Conservation (phyloP, 2,888 invertebrate species). For the Luperina nickerlii region DNA sequence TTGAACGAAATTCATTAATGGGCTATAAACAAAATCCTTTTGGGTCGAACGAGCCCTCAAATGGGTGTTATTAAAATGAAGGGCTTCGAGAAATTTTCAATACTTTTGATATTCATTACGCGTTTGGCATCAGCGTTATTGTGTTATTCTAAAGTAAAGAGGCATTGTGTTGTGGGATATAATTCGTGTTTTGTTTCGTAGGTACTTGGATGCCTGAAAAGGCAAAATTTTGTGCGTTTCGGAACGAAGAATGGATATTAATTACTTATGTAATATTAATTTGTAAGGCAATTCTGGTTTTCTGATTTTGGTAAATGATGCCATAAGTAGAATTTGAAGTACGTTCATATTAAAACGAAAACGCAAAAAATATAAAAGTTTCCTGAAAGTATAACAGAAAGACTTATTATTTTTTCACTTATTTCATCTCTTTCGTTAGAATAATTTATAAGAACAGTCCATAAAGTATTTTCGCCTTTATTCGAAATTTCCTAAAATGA, state of each 20-base stretch:
- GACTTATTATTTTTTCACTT: neutral
- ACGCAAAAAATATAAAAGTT: neutral
- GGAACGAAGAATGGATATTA: constrained; percentile 42
- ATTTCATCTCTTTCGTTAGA: constrained; percentile 1
- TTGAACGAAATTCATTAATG: constrained; percentile 82
- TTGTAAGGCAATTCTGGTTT: constrained; percentile 32
- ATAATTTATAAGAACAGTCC: neutral
- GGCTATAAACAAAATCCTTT: constrained; percentile 82
- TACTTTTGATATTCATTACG: constrained; percentile 62
- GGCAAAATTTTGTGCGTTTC: constrained; percentile 49
- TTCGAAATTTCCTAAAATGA: constrained; percentile 23
- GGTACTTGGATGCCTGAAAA: constrained; percentile 30
- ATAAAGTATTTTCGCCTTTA: neutral
- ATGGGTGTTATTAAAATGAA: constrained; percentile 70
- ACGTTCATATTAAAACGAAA: neutral
- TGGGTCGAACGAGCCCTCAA: constrained; percentile 65
- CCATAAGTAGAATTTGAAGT: neutral
- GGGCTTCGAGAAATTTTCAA: constrained; percentile 60
- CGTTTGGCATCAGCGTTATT: constrained; percentile 54
- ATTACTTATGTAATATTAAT: constrained; percentile 49
- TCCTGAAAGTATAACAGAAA: constrained; percentile 12
- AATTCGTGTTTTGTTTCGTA: constrained; percentile 54
- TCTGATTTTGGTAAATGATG: constrained; percentile 8
- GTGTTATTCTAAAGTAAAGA: constrained; percentile 42
- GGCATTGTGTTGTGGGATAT: constrained; percentile 50